Evolutionary conservation across 2,888 invertebrate genomes (phyloP), one percentile per base, ranked within the genome.

Genomic region (Acanthosepion esculentum): DNA sequence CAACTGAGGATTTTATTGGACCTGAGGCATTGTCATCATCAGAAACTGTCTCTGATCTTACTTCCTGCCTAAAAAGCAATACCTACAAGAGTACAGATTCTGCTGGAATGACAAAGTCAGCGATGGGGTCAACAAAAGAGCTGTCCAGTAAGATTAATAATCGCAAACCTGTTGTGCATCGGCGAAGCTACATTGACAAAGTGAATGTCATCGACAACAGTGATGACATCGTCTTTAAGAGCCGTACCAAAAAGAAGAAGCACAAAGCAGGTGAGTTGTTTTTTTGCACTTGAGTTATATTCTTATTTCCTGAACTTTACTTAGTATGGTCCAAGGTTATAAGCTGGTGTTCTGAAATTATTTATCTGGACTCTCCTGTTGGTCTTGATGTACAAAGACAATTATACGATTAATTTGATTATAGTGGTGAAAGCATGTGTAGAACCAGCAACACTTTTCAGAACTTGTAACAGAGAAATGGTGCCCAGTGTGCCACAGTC

Each of bases 161-260:
- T n/a, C 78, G 78, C n/a, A 78, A 78, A n/a, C n/a, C 78, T 5
- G 78, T 33, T 2, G 0, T 78, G 78, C 78, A 78, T 18, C 48
- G 93, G n/a, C 93, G 93, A 18, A 93, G 93, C n/a, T 93, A 53
- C 29, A 55, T 94, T 8, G 94, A 94, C 48, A 94, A 55, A 48
- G 55, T 94, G 15, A 59, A 94, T 33, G 59, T 94, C 33, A 48
- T 64, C 1, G 59, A 94, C 26, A 55, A 41, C 33, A 55, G 41
- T 26, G 33, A 55, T 41, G 94, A 94, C 53, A 94, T 94, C 7
- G 94, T 94, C 55, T 94, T 94, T 33, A 94, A 64, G 33, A 94
- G 94, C 41, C 50, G 55, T 48, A 94, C 94, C 15, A 64, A 64
- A 59, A 94, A 94, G 64, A 94, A 94, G 59, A 94, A 94, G 23